Base-by-base conservation (phyloP, 2,888 invertebrate genomes). In the Pediacus dermestoides region DNA sequence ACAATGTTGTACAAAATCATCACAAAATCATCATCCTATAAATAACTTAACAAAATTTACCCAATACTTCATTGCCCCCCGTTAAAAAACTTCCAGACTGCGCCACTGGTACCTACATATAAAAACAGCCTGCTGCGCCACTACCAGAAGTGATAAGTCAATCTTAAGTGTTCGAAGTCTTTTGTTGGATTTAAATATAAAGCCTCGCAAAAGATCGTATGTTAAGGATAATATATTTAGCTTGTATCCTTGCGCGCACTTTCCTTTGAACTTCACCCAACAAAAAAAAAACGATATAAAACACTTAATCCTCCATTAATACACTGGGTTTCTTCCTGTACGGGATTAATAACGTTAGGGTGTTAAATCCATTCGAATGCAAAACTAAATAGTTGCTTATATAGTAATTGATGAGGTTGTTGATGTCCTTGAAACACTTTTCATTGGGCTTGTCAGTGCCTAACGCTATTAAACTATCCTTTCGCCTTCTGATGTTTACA, bases 401-500 rank as follows among this genome's bases (percentile, higher is more conserved):
- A 48, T 78, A 77, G 47, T 78, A 76, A 41, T 76, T 74, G 28
- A 78, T 68, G 39, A 79, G 61, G 14, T 70, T 64, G 32, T 74
- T 64, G 32, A 78, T 65, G 55, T 72, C 72, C 21, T 63, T 57
- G 61, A 78, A 78, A 58, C 72, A 72, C 34, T 65, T 67, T 53
- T 78, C 78, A 4, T 74, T 72, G 25, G 67, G 62, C 37, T 78
- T 72, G 32, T 75, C 70, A 48, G 66, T 74, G 34, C 79, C 79
- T 27, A 78, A 67, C 1, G 78, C 75, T 9, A 78, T 66, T 1
- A 73, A 66, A 10, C 73, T 73, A 59, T 78, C 78, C 1, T 69
- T 57, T 4, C 76, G 67, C 41, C 60, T 50, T 6, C 75, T 67
- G n/a, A 78, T 72, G 16, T 75, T 74, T 12, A 79, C 72, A 59